A percentile compares a stretch with the other conserved stretches of the same genome.
Conservation (phyloP, 1,140 invertebrate genomes). For the Macrostomum lignano region DNA sequence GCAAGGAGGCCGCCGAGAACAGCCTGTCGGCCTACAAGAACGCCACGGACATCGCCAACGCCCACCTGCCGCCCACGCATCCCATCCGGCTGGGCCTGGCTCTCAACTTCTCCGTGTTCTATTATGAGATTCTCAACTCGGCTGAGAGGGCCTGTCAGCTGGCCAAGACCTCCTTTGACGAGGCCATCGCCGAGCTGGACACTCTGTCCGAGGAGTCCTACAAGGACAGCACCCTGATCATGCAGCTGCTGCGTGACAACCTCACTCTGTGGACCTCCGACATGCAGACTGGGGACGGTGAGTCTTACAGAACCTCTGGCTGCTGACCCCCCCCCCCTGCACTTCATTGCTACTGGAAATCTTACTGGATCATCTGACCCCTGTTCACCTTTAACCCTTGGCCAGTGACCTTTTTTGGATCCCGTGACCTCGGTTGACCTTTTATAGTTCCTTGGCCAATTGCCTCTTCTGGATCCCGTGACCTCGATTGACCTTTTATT, state of each 20-base stretch:
- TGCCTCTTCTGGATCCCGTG: no score
- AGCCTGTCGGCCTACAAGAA: conserved; percentile 87
- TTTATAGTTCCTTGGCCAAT: no score
- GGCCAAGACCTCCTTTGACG: conserved; percentile 53
- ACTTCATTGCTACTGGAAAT: no score
- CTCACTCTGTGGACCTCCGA: conserved; percentile 90
- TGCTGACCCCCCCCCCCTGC: no score
- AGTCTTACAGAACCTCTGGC: no score
- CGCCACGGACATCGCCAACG: conserved; percentile 91
- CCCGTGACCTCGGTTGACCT: no score
- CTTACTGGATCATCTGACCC: no score
- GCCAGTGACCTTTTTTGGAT: no score
- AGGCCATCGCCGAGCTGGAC: conserved; percentile 84
- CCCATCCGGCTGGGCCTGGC: conserved; percentile 87
- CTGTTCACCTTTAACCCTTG: no score
- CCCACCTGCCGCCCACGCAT: conserved; percentile 87
- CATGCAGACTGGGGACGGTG: no score
- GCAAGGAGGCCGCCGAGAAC: conserved; percentile 69
- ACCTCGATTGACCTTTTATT: no score
- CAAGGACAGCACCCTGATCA: conserved; percentile 91
- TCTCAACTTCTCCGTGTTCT: conserved; percentile 96
- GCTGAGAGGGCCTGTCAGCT: conserved; percentile 14
- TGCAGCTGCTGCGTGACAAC: conserved; percentile 91
- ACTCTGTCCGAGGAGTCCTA: conserved; percentile 86
- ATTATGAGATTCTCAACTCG: conserved; percentile 57